A percentile compares a stretch with the other conserved stretches of the same genome.
Conservation (phyloP, 2,113 vertebrate species). For the Oryzias javanicus region DNA sequence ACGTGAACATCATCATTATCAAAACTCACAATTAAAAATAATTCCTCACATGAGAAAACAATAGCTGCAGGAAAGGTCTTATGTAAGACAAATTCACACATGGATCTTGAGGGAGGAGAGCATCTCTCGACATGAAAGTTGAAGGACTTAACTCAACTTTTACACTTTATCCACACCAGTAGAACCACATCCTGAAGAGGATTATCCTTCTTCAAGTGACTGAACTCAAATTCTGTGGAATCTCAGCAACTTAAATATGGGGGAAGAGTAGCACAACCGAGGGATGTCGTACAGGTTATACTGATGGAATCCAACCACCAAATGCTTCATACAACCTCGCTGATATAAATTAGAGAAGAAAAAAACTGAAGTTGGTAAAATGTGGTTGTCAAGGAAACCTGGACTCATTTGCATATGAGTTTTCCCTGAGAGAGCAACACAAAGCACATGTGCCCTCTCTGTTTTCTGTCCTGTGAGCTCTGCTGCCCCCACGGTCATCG, state of each 20-base stretch:
- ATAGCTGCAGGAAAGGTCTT: not conserved
- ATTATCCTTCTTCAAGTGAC: too few relatives aligned
- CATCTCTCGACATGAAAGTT: too few relatives aligned
- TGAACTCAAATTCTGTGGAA: too few relatives aligned
- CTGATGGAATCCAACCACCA: too few relatives aligned
- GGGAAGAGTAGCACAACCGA: too few relatives aligned
- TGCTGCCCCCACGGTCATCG: slow-evolving; percentile 12
- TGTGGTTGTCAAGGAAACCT: slow-evolving; percentile 69
- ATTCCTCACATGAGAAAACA: slow-evolving; percentile 13
- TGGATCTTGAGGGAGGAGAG: too few relatives aligned
- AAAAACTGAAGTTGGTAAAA: slow-evolving; percentile 24
- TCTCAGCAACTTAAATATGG: too few relatives aligned
- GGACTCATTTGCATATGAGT: slow-evolving; percentile 43
- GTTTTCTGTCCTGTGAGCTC: slow-evolving; percentile 17
- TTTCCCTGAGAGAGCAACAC: slow-evolving; percentile 16
- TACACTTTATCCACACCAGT: too few relatives aligned
- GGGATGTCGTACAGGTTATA: too few relatives aligned
- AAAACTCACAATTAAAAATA: slow-evolving; percentile 24
- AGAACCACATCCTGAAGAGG: too few relatives aligned
- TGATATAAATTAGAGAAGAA: slow-evolving; percentile 10
- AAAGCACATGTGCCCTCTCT: not conserved
- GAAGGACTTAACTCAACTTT: too few relatives aligned
- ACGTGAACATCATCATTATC: slow-evolving; percentile 6
- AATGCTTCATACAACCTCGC: not conserved
- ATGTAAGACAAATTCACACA: too few relatives aligned